Base-by-base conservation (phyloP, 2,888 invertebrate genomes). In the Melanostoma scalare region DNA sequence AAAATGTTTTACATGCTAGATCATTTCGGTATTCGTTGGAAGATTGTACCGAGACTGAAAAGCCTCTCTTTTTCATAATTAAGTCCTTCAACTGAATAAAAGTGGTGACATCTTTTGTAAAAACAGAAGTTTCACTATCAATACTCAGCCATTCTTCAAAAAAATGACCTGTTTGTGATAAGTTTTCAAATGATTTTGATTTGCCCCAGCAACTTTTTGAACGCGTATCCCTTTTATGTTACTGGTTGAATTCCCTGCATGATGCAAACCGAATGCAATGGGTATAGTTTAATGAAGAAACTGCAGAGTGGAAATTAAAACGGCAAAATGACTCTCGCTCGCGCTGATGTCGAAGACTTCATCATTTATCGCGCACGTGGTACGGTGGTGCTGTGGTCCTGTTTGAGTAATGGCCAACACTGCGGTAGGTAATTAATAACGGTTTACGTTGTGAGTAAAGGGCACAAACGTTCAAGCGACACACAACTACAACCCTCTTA, bases 391-490 rank as follows among this genome's bases (percentile, higher is more conserved):
- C 9, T 56, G 67, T 8, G 61, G 63, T 65, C 44, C 63, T 52
- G 63, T 44, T 78, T 82, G 78, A 82, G 38, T 78, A 78, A 82
- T 69, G 53, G 38, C 78, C 61, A 58, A 38, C 56, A 44, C 46
- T 52, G 68, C 68, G 55, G 73, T 56, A 8, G 73, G 78, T 65
- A 82, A 82, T 78, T 82, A 82, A 82, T 82, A 82, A 63, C 67
- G 72, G 78, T 61, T 50, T 72, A 31, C 50, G 46, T 42, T 33
- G 38, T 58, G 46, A 33, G 35, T 40, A 40, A 38, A 58, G 6
- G 61, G 42, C 36, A 5, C 35, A 55, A 42, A 33, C 38, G 36
- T 73, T 60, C 53, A 46, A 60, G 40, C 33, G 46, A 36, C 55
- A 42, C 8, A 38, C 50, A 50, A 38, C 50, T n/a, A 50, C 20